Percentiles rank a stretch among this genome's conserved stretches.
Conservation (phyloP, 2,797 vertebrate species). For the Pseudocheirus occidentalis region DNA sequence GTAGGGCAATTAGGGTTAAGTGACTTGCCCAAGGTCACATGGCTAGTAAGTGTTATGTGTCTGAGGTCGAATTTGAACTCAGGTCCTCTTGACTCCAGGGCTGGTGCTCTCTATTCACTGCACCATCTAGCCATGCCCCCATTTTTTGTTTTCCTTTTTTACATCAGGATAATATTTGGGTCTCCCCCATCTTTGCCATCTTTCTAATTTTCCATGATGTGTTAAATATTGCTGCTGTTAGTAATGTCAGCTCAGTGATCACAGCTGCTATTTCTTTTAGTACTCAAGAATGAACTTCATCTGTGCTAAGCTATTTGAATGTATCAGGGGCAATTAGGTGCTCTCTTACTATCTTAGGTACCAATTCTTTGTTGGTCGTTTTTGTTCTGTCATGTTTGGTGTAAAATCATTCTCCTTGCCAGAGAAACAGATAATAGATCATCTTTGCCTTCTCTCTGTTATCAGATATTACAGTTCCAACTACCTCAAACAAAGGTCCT, state of each 20-base stretch:
- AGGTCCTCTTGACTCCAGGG: too few species aligned
- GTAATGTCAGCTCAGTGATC: not conserved
- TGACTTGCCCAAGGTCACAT: too few species aligned
- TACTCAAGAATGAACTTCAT: not conserved
- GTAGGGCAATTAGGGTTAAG: too few species aligned
- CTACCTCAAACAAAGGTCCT: not conserved
- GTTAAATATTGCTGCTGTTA: not conserved
- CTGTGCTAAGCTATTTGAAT: not conserved
- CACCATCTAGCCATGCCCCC: too few species aligned
- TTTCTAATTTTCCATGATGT: not conserved
- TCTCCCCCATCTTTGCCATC: not conserved
- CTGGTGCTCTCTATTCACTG: too few species aligned
- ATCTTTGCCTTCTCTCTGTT: not conserved
- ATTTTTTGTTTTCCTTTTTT: not conserved
- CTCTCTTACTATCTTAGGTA: not conserved
- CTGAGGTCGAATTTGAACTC: too few species aligned
- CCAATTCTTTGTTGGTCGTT: not conserved
- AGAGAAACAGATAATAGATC: not conserved
- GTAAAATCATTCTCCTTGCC: not conserved
- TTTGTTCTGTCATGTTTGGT: not conserved
- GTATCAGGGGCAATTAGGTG: not conserved
- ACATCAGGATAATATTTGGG: not conserved
- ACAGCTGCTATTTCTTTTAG: not conserved
- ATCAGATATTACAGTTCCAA: not conserved
- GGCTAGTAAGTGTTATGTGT: too few species aligned